These are phyloP conservation scores for Procambarus clarkii DNA, from an alignment of 1,140 invertebrate genomes.

Conservation along the genomic window DNA sequence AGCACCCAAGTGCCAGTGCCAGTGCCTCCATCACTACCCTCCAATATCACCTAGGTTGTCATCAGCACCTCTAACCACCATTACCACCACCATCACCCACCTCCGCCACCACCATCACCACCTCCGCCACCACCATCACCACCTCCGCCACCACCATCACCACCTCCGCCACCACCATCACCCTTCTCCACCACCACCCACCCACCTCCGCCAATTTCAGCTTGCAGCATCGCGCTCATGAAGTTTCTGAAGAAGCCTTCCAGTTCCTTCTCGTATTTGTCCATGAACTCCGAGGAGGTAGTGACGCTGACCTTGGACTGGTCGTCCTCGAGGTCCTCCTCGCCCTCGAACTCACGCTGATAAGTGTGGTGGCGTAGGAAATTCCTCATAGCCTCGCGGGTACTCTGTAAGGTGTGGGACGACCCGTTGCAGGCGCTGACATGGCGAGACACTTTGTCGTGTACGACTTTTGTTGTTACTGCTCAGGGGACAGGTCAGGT, in stretches of 20 bases:
- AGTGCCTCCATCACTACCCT: too few relatives aligned
- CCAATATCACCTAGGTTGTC: too few relatives aligned
- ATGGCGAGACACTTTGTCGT: too few relatives aligned
- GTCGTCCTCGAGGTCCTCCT: background rate
- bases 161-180: too few relatives aligned
- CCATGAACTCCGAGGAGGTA: slow-evolving; percentile 56
- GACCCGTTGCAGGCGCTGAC: too few relatives aligned
- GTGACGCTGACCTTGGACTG: background rate
- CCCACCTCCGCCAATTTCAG: slow-evolving; percentile 59
- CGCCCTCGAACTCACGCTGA: background rate
- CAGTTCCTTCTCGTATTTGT: slow-evolving; percentile 42
- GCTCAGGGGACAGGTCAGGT: too few relatives aligned
- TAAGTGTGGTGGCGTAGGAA: slow-evolving; percentile 37
- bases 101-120: background rate
- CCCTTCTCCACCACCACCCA: background rate
- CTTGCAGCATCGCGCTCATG: slow-evolving; percentile 61
- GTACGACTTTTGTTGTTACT: too few relatives aligned
- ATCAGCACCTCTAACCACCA: background rate
- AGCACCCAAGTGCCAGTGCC: too few relatives aligned
- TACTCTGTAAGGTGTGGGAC: slow-evolving; percentile 23
- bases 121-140: too few relatives aligned
- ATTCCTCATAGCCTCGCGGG: slow-evolving; percentile 38
- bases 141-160: too few relatives aligned
- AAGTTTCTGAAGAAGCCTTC: slow-evolving; percentile 60
- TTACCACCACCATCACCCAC: background rate